Base-by-base conservation (phyloP, 2,797 vertebrate species). In the Pelodytes ibericus region DNA sequence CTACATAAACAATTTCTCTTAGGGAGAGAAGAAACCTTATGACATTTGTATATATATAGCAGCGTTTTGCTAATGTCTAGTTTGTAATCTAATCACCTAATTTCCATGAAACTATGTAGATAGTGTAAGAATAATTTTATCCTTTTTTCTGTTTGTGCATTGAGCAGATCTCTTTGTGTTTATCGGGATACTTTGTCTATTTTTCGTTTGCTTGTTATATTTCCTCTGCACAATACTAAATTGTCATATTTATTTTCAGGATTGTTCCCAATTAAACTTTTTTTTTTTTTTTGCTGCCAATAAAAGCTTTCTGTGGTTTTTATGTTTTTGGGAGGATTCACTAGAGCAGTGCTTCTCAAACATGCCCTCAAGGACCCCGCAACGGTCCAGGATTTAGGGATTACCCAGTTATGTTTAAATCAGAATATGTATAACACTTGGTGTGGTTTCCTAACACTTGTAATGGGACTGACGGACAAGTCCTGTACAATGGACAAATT, bases 211-310 rank as follows among this genome's bases (percentile, higher is more conserved):
- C n/a, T 84, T 33, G 83, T 84, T 80, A 84, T 39, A 82, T 66
- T 82, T 84, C 80, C 74, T 85, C 53, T 63, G 57, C 63, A 73
- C 44, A 72, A 53, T 78, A 53, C 56, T 77, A 84, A 81, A 77
- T 79, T 68, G 81, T 81, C 79, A 61, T 92, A 90, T 89, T 92
- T 92, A 91, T 91, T 90, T 86, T 88, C 80, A 89, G 70, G 85
- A 77, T 82, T 85, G 83, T 88, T 88, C 85, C 84, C 88, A 87
- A 87, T 85, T 84, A 87, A 88, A 87, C 80, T 36, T 84, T n/a
- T n/a, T n/a, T n/a, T n/a, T n/a, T n/a, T n/a, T n/a, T n/a, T 81
- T 75, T 82, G 87, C 88, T 90, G 86, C 87, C 88, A 90, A 88
- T 39, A 91, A n/a, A 84, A 82, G 82, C 84, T 15, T 87, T 77